Percentiles rank a stretch among this genome's conserved stretches.
Evolutionary conservation across 1,140 invertebrate species (phyloP).

Genomic region (Formica selysi): DNA sequence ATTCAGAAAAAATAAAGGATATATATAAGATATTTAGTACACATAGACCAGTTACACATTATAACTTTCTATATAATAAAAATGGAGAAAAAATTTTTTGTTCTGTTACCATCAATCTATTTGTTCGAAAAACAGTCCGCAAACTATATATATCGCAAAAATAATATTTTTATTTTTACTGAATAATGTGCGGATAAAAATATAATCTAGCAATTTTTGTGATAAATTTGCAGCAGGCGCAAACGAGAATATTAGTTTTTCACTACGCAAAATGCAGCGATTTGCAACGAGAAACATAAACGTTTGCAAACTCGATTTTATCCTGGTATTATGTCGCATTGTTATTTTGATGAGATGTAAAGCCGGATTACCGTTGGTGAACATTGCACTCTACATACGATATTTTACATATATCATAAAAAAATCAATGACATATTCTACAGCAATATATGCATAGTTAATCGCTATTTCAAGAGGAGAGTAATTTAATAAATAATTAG

Average conservation of each 20-base stretch:
- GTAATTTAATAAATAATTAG: constrained; percentile 10
- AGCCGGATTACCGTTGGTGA: constrained; percentile 69
- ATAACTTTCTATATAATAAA: not conserved
- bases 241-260: constrained; percentile 52
- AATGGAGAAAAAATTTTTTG: not conserved
- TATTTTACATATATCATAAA: constrained; percentile 21
- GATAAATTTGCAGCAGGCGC: constrained; percentile 25
- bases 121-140: not conserved
- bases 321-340: constrained; percentile 68
- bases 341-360: constrained; percentile 73
- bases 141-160: constrained; percentile 7
- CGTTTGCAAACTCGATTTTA: constrained; percentile 54
- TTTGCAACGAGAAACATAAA: constrained; percentile 39
- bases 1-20: not conserved
- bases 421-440: constrained; percentile 23
- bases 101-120: not conserved
- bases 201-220: constrained; percentile 13
- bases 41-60: not conserved
- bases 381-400: constrained; percentile 46
- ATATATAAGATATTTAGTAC: not conserved
- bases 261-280: constrained; percentile 23
- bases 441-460: not conserved
- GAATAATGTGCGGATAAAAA: not conserved
- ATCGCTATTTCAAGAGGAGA: not conserved
- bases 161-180: constrained; percentile 25